These are phyloP conservation scores for Tamandua tetradactyla DNA, from an alignment of 2,797 vertebrate species.

Conservation along the genomic window DNA sequence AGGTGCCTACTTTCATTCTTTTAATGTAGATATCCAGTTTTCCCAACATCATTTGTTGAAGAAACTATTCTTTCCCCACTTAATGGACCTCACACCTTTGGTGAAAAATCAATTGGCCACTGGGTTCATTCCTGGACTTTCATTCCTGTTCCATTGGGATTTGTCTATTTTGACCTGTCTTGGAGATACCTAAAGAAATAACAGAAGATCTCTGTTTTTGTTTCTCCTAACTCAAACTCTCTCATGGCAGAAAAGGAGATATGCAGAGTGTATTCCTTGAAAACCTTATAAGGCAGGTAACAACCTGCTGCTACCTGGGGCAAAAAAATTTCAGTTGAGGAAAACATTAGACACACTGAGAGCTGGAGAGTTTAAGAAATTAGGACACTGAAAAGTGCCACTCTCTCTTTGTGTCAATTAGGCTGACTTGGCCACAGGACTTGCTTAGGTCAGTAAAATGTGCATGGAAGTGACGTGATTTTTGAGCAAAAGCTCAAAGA, in stretches of 20 bases:
- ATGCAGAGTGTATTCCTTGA: not conserved
- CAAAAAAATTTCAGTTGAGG: slow-evolving; percentile 1
- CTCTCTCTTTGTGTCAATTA: not conserved
- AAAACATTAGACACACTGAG: slow-evolving; percentile 15
- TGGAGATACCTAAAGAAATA: not conserved
- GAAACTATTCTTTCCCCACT: no score
- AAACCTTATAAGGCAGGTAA: not conserved
- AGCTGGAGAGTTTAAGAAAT: not conserved
- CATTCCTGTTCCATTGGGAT: no score
- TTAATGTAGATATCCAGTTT: no score
- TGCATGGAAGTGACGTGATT: not conserved
- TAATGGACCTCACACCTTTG: no score
- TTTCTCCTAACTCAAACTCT: not conserved
- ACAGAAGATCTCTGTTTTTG: not conserved
- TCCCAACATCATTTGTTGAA: no score
- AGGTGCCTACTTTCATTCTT: no score
- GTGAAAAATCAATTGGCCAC: no score
- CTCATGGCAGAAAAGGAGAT: not conserved
- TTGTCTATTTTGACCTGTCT: not conserved
- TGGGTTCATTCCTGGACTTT: no score
- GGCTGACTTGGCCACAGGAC: not conserved
- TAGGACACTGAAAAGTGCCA: not conserved
- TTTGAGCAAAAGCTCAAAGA: not conserved
- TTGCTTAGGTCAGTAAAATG: not conserved
- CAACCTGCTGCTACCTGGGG: not conserved